These are phyloP conservation scores for Nesidiocoris tenuis DNA, from an alignment of 2,888 invertebrate species.

Conservation along the genomic window DNA sequence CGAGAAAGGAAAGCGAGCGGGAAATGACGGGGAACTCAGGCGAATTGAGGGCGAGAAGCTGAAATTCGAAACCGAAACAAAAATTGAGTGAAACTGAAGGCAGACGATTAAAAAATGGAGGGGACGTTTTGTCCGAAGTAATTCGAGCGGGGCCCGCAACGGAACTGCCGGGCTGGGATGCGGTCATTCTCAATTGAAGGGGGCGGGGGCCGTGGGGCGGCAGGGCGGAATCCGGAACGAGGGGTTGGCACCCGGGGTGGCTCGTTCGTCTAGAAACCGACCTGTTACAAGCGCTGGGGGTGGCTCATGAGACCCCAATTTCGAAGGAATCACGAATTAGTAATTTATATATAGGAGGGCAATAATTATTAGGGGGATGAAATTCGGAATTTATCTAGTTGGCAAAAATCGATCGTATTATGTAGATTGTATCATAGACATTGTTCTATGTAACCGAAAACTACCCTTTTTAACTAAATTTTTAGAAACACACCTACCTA, in stretches of 20 bases:
- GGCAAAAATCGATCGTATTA: no score
- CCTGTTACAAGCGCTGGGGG: neutral
- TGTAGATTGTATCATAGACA: no score
- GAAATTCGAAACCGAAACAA: neutral
- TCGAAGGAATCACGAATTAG: neutral
- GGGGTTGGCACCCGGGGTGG: neutral
- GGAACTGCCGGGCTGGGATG: neutral
- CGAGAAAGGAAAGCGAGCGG: no score
- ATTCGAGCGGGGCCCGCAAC: neutral
- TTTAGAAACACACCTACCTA: no score
- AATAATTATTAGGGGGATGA: no score
- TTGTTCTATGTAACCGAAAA: no score
- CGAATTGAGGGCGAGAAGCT: neutral
- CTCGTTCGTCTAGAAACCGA: neutral
- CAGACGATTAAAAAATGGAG: neutral
- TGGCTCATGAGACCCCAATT: neutral
- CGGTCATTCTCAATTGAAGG: neutral
- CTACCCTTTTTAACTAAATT: no score
- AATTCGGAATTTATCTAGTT: no score
- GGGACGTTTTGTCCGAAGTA: neutral
- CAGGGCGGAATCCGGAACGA: neutral
- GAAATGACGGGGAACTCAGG: neutral
- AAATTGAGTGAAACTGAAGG: constrained; percentile 1
- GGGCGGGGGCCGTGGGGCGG: neutral
- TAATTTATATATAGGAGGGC: no score